Evolutionary conservation across 2,888 invertebrate genomes (phyloP).

Genomic region (Oeneis ivallda): DNA sequence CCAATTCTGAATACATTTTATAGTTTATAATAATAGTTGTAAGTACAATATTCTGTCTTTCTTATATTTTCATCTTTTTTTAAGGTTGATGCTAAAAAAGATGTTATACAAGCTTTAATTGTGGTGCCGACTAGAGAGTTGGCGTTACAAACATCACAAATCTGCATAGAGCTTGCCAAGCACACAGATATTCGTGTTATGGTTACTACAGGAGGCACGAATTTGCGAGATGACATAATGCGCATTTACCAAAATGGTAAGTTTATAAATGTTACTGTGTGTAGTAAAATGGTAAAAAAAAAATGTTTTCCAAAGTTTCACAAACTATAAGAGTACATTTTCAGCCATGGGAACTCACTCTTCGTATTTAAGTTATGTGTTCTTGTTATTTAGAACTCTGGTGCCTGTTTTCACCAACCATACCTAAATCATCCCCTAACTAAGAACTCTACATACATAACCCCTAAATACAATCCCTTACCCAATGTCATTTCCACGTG

Average conservation of each 20-base stretch:
- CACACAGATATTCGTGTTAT: conserved; percentile 98
- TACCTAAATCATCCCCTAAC: too few species aligned
- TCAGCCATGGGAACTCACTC: too few species aligned
- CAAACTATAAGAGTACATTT: too few species aligned
- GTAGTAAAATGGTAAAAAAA: background rate
- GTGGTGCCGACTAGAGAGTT: conserved; percentile 99
- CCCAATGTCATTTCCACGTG: too few species aligned
- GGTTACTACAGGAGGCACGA: conserved; percentile 99
- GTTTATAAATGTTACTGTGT: conserved; percentile 23
- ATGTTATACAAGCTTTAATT: conserved; percentile 98
- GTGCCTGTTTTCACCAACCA: too few species aligned
- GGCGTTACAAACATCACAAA: conserved; percentile 99
- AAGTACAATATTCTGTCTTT: conserved; percentile 16
- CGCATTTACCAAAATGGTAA: conserved; percentile 98
- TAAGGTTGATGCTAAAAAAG: conserved; percentile 90
- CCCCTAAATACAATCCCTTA: too few species aligned
- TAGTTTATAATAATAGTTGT: background rate
- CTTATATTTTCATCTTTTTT: conserved; percentile 23
- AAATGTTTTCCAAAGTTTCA: background rate
- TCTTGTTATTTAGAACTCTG: too few species aligned
- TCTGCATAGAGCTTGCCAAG: conserved; percentile 99
- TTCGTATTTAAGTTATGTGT: too few species aligned
- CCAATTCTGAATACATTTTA: conserved; percentile 48
- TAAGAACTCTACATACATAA: too few species aligned
- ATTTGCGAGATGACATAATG: conserved; percentile 99